A percentile compares a stretch with the other conserved stretches of the same genome.
Evolutionary conservation across 2,888 invertebrate genomes (phyloP).

Genomic region (Trachelus troglodyta): DNA sequence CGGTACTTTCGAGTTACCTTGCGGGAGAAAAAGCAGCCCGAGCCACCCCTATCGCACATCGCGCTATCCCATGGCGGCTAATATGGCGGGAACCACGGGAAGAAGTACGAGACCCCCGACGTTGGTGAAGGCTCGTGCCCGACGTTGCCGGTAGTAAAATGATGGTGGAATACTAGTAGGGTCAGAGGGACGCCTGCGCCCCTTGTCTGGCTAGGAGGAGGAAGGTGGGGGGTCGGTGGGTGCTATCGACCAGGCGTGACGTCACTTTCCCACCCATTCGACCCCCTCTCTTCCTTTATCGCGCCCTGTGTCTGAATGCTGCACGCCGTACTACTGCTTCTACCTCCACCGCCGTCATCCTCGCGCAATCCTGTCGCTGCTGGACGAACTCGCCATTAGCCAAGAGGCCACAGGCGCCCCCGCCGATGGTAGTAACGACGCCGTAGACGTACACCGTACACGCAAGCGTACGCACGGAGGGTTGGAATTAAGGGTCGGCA

Average conservation of each 20-base stretch:
- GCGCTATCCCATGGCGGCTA: slow-evolving; percentile 58
- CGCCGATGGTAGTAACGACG: slow-evolving; percentile 14
- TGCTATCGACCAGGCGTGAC: slow-evolving; percentile 62
- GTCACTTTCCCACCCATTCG: slow-evolving; percentile 44
- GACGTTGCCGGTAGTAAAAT: too few species aligned
- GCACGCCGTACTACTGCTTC: neutral
- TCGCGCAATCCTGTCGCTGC: too few species aligned
- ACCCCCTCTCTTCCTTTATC: neutral
- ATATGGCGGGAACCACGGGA: slow-evolving; percentile 58
- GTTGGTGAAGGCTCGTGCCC: too few species aligned
- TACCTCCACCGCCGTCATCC: neutral
- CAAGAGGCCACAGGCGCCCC: neutral
- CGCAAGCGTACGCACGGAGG: slow-evolving; percentile 55
- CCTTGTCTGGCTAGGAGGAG: slow-evolving; percentile 21
- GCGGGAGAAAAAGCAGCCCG: slow-evolving; percentile 77
- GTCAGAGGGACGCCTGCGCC: slow-evolving; percentile 30
- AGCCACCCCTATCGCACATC: slow-evolving; percentile 80
- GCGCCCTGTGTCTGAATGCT: neutral
- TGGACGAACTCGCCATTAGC: neutral
- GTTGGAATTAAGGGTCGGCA: slow-evolving; percentile 13
- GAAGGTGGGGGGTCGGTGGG: slow-evolving; percentile 45
- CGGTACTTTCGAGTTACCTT: slow-evolving; percentile 66
- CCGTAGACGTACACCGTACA: slow-evolving; percentile 32
- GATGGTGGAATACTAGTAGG: neutral
- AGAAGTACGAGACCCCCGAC: neutral